Conservation (phyloP, 92 coral and sea anemone species). For the Epizoanthus illoricatus region DNA sequence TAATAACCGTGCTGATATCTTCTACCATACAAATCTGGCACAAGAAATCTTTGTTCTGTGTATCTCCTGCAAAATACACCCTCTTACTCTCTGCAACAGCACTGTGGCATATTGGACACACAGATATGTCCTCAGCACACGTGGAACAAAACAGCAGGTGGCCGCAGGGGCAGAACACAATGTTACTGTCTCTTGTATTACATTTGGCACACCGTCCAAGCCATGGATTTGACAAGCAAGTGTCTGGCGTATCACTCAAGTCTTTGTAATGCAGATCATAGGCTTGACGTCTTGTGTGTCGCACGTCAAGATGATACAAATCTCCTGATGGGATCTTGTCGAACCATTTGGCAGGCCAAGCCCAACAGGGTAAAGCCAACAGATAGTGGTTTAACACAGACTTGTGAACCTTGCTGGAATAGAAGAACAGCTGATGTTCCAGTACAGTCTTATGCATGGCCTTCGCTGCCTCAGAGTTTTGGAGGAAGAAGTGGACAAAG, state of each 20-base stretch:
- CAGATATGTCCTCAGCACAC: slow-evolving; percentile 65
- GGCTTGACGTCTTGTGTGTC: slow-evolving; percentile 89
- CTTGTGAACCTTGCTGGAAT: slow-evolving; percentile 88
- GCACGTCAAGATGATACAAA: slow-evolving; percentile 91
- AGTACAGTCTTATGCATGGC: slow-evolving; percentile 97
- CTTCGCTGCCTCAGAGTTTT: slow-evolving; percentile 90
- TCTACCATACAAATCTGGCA: slow-evolving; percentile 99
- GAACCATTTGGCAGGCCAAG: slow-evolving; percentile 97
- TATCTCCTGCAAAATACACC: slow-evolving; percentile 83
- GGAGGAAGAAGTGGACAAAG: slow-evolving; percentile 92
- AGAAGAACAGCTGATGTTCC: slow-evolving; percentile 96
- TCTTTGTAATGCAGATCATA: slow-evolving; percentile 85
- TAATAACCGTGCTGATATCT: slow-evolving; percentile 87
- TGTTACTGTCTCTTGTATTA: slow-evolving; percentile 60
- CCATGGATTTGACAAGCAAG: slow-evolving; percentile 60
- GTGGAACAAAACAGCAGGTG: slow-evolving; percentile 73
- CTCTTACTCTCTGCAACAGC: slow-evolving; percentile 74
- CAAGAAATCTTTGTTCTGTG: slow-evolving; percentile 71
- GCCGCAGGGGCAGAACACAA: slow-evolving; percentile 93
- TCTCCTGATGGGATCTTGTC: slow-evolving; percentile 83
- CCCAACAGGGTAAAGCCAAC: slow-evolving; percentile 98
- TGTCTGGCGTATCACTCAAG: slow-evolving; percentile 35
- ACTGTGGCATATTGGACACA: slow-evolving; percentile 73
- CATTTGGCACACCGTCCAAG: slow-evolving; percentile 77
- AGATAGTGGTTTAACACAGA: slow-evolving; percentile 93